These are phyloP conservation scores for Bagarius yarrelli DNA, from an alignment of 2,113 vertebrate genomes.

Conservation along the genomic window DNA sequence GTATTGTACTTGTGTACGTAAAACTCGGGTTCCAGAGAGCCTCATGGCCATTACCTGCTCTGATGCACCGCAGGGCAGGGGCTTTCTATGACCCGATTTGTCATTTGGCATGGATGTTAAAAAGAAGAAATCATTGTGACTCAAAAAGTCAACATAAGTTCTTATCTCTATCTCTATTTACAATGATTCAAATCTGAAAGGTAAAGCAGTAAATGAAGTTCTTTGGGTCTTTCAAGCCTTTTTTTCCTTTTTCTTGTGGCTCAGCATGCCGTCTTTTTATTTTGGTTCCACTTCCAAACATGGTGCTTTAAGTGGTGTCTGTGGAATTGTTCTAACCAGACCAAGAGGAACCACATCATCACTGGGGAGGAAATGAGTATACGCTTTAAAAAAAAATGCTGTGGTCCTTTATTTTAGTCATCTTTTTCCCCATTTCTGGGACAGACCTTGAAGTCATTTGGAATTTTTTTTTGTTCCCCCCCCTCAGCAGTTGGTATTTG, in stretches of 20 bases:
- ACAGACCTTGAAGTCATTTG: not conserved
- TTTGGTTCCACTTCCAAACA: slow-evolving; percentile 18
- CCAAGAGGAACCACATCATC: slow-evolving; percentile 6
- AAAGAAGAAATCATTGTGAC: slow-evolving; percentile 30
- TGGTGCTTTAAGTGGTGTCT: not conserved
- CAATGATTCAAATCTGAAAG: too few relatives aligned
- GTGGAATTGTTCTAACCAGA: not conserved
- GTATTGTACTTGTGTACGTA: too few relatives aligned
- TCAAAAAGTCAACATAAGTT: slow-evolving; percentile 36
- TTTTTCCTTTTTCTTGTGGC: not conserved
- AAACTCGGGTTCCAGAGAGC: not conserved
- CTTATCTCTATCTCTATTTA: too few relatives aligned
- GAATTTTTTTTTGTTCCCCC: not conserved
- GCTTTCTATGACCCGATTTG: slow-evolving; percentile 1
- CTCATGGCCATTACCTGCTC: not conserved
- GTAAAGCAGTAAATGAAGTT: not conserved
- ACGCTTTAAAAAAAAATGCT: not conserved
- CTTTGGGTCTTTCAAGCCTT: too few relatives aligned
- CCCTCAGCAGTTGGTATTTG: not conserved
- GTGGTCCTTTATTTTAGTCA: slow-evolving; percentile 15
- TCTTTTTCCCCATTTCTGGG: not conserved
- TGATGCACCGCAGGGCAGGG: not conserved
- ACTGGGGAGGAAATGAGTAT: slow-evolving; percentile 1
- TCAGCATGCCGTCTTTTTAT: not conserved
- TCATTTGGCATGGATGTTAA: slow-evolving; percentile 37